These are phyloP conservation scores for Orchesella cincta DNA, from an alignment of 1,140 invertebrate genomes.

Conservation along the genomic window DNA sequence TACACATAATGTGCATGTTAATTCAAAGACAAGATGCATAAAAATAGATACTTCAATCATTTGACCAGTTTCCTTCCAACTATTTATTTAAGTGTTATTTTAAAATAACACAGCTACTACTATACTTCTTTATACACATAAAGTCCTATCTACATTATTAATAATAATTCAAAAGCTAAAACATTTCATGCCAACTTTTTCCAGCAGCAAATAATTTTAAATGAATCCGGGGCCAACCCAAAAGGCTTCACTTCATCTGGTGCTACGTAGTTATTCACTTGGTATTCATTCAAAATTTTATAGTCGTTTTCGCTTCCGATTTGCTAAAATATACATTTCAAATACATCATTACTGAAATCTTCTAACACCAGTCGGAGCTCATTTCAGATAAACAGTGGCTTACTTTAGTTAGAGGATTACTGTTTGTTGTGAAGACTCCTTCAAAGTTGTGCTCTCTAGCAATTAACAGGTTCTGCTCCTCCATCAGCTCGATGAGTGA, in stretches of 20 bases:
- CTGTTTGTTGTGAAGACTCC: constrained; percentile 84
- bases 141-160: too few species aligned
- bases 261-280: constrained; percentile 75
- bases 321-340: constrained; percentile 61
- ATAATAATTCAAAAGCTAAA: too few species aligned
- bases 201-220: constrained; percentile 73
- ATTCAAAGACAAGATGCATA: too few species aligned
- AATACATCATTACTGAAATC: constrained; percentile 12
- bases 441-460: constrained; percentile 65
- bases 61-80: too few species aligned
- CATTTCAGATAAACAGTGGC: too few species aligned
- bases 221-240: constrained; percentile 69
- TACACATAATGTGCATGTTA: too few species aligned
- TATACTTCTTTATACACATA: too few species aligned
- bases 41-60: too few species aligned
- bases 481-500: constrained; percentile 75
- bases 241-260: constrained; percentile 72
- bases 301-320: constrained; percentile 74
- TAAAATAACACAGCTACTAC: too few species aligned
- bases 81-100: too few species aligned
- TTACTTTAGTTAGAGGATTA: constrained; percentile 78
- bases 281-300: constrained; percentile 72
- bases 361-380: too few species aligned
- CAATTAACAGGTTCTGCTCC: constrained; percentile 68
- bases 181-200: constrained; percentile 58